Percentiles rank a stretch among this genome's conserved stretches.
Conservation (phyloP, 2,888 invertebrate species). For the Lepas anatifera region DNA sequence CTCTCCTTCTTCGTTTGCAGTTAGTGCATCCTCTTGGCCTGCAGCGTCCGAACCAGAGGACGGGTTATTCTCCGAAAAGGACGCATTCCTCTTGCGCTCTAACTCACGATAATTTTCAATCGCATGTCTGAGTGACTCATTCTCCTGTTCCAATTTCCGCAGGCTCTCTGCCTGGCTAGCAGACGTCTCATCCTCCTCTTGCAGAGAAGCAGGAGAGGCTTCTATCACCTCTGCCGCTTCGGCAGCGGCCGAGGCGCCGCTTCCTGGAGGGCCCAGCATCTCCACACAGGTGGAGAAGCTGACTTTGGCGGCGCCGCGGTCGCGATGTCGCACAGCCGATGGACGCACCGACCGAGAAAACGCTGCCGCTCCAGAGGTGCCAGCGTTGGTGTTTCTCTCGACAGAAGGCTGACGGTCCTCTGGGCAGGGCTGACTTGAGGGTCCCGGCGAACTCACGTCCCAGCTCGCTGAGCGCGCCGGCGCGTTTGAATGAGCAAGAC, state of each 20-base stretch:
- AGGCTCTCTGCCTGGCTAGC: not conserved
- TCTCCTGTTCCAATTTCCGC: conserved; percentile 4
- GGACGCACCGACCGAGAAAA: not conserved
- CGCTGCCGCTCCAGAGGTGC: not conserved
- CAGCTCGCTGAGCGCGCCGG: not conserved
- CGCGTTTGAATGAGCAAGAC: no score
- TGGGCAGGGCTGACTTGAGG: not conserved
- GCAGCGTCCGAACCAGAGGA: no score
- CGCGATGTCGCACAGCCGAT: conserved; percentile 1
- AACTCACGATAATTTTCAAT: conserved; percentile 9
- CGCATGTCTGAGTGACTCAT: conserved; percentile 3
- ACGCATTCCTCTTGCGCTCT: no score
- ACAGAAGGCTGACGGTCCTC: not conserved
- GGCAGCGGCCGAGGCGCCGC: not conserved
- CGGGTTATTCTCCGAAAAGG: no score
- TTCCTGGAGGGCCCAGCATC: not conserved
- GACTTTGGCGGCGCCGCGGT: not conserved
- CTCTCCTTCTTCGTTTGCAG: conserved; percentile 33
- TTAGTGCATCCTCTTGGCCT: not conserved
- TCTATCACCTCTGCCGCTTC: no score
- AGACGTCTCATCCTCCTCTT: not conserved
- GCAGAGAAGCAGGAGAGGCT: no score
- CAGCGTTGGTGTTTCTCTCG: not conserved
- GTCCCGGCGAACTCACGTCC: no score
- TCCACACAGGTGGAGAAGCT: not conserved